Base-by-base conservation (phyloP, 2,888 invertebrate genomes). In the Lasioglossum figueresi region DNA sequence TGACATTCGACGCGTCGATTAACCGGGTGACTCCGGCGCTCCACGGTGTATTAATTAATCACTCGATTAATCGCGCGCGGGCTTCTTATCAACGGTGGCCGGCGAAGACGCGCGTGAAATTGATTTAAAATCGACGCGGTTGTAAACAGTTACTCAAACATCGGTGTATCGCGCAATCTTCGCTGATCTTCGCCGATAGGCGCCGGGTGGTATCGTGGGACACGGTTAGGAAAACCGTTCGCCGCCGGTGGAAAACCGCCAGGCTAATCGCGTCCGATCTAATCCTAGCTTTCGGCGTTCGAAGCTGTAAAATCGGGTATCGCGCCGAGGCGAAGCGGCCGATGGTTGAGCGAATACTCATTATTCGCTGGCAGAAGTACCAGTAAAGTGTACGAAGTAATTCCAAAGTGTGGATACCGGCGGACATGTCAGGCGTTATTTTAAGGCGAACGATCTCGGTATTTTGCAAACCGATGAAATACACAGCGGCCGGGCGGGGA, bases 71-170 rank as follows among this genome's bases (percentile, higher is more conserved):
- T 72, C 63, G 56, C 16, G 31, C 14, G 6, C 43, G 31, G 34
- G 59, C 68, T 16, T 19, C 0, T 43, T 45, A 31, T 56, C 63
- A 3, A 5, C 70, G 40, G 34, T 43, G 71, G n/a, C 48, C 45
- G 37, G 56, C 63, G 31, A 31, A 48, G 66, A 84, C 59, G 72
- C 45, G 87, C 85, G 89, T 87, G 88, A 89, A 89, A 89, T 89
- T 88, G 87, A 88, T 89, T 89, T 83, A 85, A 87, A 87, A 85
- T 85, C 76, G 76, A 80, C 59, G 72, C 81, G 80, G 80, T 48
- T 78, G 79, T 85, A 82, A 85, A 79, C 77, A 75, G 76, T 86
- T 80, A 85, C 68, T 74, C 45, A 73, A 75, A 82, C 79, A 76
- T 40, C 31, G 45, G 75, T 74, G 77, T 79, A 72, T 43, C 86